Percentiles rank a stretch among this genome's conserved stretches.
Conservation (phyloP, 2,888 invertebrate species). For the Polietes domitor region DNA sequence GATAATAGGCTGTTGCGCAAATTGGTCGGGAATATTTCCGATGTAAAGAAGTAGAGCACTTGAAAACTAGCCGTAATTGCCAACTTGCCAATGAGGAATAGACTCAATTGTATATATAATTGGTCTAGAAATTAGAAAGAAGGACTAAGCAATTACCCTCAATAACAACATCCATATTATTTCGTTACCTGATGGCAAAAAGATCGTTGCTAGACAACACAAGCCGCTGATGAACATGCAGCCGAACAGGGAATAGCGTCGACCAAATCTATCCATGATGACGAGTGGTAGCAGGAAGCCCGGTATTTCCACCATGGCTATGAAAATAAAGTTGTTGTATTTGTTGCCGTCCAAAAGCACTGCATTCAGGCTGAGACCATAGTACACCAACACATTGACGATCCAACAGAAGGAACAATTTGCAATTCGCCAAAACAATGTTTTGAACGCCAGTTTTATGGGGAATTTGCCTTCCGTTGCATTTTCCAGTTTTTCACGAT, state of each 20-base stretch:
- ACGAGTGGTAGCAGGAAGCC: constrained; percentile 85
- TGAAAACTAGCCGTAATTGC: constrained; percentile 86
- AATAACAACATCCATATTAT: neutral
- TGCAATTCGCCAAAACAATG: constrained; percentile 78
- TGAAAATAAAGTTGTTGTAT: constrained; percentile 87
- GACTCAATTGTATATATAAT: constrained; percentile 70
- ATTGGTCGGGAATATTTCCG: constrained; percentile 87
- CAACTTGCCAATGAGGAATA: constrained; percentile 85
- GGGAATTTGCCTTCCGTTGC: constrained; percentile 76
- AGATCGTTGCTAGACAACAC: constrained; percentile 77
- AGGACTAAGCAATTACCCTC: neutral
- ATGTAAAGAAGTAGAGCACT: constrained; percentile 85
- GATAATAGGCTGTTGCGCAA: constrained; percentile 86
- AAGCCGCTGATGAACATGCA: constrained; percentile 85
- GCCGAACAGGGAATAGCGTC: constrained; percentile 84
- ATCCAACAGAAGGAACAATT: constrained; percentile 91
- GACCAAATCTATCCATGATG: constrained; percentile 85
- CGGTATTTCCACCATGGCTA: constrained; percentile 85
- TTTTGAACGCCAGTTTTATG: constrained; percentile 76
- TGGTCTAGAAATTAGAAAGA: constrained; percentile 61
- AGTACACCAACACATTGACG: constrained; percentile 89
- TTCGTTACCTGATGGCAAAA: constrained; percentile 69
- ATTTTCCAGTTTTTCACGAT: constrained; percentile 73
- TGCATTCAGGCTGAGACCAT: constrained; percentile 90
- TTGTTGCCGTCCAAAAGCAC: constrained; percentile 88